Evolutionary conservation across 2,113 vertebrate genomes (phyloP).

Genomic region (Octodon degus): DNA sequence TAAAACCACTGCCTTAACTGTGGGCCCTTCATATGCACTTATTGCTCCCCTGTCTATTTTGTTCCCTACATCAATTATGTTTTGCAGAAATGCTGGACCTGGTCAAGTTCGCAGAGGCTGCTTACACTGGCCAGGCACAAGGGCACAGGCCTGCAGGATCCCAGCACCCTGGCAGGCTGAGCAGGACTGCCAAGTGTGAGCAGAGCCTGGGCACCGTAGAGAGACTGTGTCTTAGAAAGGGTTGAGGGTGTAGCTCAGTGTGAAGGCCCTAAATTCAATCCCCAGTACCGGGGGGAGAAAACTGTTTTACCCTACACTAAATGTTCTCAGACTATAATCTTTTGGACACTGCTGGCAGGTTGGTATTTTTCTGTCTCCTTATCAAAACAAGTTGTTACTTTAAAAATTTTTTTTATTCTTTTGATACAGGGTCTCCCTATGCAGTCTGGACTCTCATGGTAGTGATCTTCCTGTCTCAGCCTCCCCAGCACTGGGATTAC

Average conservation of each 20-base stretch:
- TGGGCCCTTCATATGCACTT: neutral
- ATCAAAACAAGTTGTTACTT: slow-evolving; percentile 40
- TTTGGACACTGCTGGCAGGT: neutral
- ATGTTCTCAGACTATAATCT: neutral
- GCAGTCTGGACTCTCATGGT: no score
- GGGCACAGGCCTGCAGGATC: neutral
- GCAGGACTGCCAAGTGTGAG: neutral
- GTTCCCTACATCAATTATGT: neutral
- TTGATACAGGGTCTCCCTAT: no score
- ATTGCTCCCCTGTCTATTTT: neutral
- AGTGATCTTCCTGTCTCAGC: no score
- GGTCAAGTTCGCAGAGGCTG: slow-evolving; percentile 13
- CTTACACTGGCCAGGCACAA: neutral
- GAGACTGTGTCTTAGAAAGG: neutral
- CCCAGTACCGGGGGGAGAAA: neutral
- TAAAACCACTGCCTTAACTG: neutral
- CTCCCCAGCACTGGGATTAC: no score
- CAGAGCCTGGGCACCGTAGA: neutral
- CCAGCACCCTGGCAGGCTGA: neutral
- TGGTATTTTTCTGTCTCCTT: slow-evolving; percentile 50
- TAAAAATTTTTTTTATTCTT: neutral
- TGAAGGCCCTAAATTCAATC: neutral
- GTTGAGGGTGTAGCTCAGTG: neutral
- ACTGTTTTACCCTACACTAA: neutral
- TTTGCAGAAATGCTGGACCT: slow-evolving; percentile 24